Percentiles rank a stretch among this genome's conserved stretches.
Evolutionary conservation across 2,888 invertebrate species (phyloP).

Genomic region (Drosophila neonasuta): DNA sequence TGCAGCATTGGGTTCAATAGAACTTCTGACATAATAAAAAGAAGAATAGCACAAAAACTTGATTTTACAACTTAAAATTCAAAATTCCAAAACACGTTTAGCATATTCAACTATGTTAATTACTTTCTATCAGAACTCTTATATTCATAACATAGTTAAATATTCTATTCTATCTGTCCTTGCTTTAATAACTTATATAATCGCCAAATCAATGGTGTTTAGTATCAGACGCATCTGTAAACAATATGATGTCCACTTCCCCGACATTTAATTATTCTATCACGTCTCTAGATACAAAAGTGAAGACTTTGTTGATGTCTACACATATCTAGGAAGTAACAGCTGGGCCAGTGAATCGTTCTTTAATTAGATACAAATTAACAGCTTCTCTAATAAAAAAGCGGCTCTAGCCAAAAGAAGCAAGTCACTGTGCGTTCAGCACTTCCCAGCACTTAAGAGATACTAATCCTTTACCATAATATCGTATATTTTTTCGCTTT

Average conservation of each 20-base stretch:
- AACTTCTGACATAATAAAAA: conserved; percentile 48
- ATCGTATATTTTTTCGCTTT: conserved; percentile 37
- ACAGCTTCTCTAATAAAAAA: conserved; percentile 67
- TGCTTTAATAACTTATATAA: conserved; percentile 13
- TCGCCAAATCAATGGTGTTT: conserved; percentile 5
- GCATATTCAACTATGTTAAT: conserved; percentile 35
- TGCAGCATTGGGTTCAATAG: conserved; percentile 36
- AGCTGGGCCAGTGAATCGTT: conserved; percentile 52
- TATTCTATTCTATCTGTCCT: conserved; percentile 13
- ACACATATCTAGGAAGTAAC: conserved; percentile 64
- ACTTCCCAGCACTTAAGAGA: conserved; percentile 46
- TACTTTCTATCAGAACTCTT: conserved; percentile 25
- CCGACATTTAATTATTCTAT: conserved; percentile 47
- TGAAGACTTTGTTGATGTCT: conserved; percentile 36
- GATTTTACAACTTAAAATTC: conserved; percentile 7
- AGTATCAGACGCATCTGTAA: conserved; percentile 7
- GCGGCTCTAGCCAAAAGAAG: conserved; percentile 38
- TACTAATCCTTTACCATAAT: conserved; percentile 57
- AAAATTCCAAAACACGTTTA: conserved; percentile 34
- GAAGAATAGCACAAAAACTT: not conserved
- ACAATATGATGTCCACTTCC: conserved; percentile 41
- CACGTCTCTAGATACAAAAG: conserved; percentile 34
- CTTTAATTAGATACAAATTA: conserved; percentile 70
- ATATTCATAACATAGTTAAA: not conserved
- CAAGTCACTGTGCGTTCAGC: conserved; percentile 55